Conservation (phyloP, 2,113 vertebrate genomes). For the Channa maculata region DNA sequence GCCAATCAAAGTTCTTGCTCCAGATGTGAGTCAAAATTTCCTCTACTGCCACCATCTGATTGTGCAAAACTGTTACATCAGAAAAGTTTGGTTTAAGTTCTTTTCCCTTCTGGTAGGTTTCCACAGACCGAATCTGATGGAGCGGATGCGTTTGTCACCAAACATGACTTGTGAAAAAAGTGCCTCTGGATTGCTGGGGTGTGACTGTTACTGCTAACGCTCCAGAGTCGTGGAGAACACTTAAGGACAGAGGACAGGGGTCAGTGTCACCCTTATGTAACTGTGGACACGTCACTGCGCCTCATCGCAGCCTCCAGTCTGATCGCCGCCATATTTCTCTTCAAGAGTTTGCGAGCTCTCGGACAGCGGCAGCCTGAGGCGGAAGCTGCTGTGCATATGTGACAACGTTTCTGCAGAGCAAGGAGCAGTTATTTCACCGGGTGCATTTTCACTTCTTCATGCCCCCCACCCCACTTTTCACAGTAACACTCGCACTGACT, state of each 20-base stretch:
- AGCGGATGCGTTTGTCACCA: too few species aligned
- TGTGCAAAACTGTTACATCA: too few species aligned
- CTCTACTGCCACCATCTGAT: too few species aligned
- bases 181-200: too few species aligned
- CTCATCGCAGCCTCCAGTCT: constrained; percentile 31
- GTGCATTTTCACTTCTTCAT: not conserved
- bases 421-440: not conserved
- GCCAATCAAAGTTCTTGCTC: too few species aligned
- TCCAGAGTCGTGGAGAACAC: constrained; percentile 19
- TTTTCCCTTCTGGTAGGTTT: too few species aligned
- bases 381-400: constrained; percentile 14
- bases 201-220: not conserved
- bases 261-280: constrained; percentile 50
- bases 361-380: constrained; percentile 23
- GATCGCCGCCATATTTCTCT: constrained; percentile 62
- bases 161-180: too few species aligned
- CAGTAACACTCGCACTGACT: not conserved
- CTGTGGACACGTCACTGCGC: constrained; percentile 30
- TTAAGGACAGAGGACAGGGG: constrained; percentile 32
- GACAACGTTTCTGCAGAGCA: constrained; percentile 1
- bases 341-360: constrained; percentile 35
- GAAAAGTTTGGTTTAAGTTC: too few species aligned
- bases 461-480: not conserved
- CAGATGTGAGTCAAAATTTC: too few species aligned
- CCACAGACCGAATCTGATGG: too few species aligned